Conservation (phyloP, 2,113 vertebrate genomes). For the Trochalopteron elliotii region DNA sequence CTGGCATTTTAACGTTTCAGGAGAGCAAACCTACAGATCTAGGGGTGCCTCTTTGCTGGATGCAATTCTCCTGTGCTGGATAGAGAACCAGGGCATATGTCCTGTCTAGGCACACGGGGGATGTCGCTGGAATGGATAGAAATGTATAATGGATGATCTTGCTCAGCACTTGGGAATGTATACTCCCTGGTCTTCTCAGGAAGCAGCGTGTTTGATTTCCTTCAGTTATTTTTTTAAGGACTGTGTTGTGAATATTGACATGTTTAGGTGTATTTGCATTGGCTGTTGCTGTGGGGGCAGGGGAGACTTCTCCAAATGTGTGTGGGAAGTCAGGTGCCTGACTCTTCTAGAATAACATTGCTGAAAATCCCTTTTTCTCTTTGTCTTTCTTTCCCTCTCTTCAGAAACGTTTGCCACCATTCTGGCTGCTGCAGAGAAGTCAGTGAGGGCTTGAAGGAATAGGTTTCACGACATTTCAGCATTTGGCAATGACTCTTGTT, state of each 20-base stretch:
- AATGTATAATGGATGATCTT: slow-evolving; percentile 50
- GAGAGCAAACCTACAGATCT: background rate
- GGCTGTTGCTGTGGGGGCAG: background rate
- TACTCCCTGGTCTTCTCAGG: background rate
- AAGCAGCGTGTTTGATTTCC: slow-evolving; percentile 36
- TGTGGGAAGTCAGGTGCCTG: background rate
- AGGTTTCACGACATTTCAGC: background rate
- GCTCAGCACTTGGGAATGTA: background rate
- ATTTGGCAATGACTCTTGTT: background rate
- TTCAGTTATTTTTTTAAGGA: slow-evolving; percentile 24
- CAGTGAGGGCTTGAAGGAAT: background rate
- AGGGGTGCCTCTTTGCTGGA: background rate
- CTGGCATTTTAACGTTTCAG: background rate
- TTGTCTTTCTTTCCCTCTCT: background rate
- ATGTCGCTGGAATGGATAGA: background rate
- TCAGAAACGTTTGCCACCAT: background rate
- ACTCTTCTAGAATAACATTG: background rate
- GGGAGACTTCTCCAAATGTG: background rate
- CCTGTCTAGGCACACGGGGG: background rate
- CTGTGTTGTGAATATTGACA: background rate
- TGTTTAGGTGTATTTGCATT: slow-evolving; percentile 2
- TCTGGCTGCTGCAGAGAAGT: background rate
- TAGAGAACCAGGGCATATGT: background rate
- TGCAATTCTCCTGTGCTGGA: background rate
- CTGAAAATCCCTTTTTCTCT: background rate